Conservation (phyloP, 2,888 invertebrate genomes). For the Philereme vetulata region DNA sequence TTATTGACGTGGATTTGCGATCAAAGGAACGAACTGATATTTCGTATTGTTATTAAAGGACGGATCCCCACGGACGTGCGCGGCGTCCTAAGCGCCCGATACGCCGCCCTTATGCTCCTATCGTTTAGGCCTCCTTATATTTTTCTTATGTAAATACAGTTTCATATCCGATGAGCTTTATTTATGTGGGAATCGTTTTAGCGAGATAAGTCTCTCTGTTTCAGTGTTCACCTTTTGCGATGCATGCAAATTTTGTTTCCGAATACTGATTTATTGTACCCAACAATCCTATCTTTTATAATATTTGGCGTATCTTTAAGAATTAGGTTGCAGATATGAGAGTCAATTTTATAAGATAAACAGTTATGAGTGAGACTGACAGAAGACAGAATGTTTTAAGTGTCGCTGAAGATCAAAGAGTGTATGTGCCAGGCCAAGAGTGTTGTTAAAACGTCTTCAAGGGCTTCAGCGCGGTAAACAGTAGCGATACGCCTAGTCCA, state of each 20-base stretch:
- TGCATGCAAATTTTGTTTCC: slow-evolving; percentile 71
- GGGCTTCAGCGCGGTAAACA: slow-evolving; percentile 76
- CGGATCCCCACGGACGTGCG: slow-evolving; percentile 72
- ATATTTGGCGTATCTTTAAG: slow-evolving; percentile 33
- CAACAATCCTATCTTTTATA: slow-evolving; percentile 40
- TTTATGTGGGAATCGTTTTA: slow-evolving; percentile 84
- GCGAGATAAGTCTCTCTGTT: slow-evolving; percentile 79
- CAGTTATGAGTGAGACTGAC: slow-evolving; percentile 43
- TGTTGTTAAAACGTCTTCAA: slow-evolving; percentile 77
- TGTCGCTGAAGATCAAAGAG: slow-evolving; percentile 77
- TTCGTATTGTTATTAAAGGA: slow-evolving; percentile 83
- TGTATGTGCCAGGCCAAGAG: slow-evolving; percentile 59
- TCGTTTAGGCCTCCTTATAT: slow-evolving; percentile 83
- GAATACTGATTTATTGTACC: slow-evolving; percentile 67
- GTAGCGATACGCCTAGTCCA: slow-evolving; percentile 55
- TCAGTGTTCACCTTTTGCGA: slow-evolving; percentile 74
- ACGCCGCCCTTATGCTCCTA: slow-evolving; percentile 77
- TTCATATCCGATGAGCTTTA: slow-evolving; percentile 84
- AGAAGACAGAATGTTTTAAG: slow-evolving; percentile 56
- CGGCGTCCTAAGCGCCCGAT: slow-evolving; percentile 68
- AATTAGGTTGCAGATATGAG: slow-evolving; percentile 34
- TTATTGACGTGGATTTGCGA: slow-evolving; percentile 84
- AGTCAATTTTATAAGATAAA: slow-evolving; percentile 41
- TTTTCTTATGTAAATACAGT: slow-evolving; percentile 83
- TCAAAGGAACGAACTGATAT: slow-evolving; percentile 84